phyloP scores from a whole-genome alignment of 2,797 vertebrate genomes.

The Pipistrellus pipistrellus region DNA sequence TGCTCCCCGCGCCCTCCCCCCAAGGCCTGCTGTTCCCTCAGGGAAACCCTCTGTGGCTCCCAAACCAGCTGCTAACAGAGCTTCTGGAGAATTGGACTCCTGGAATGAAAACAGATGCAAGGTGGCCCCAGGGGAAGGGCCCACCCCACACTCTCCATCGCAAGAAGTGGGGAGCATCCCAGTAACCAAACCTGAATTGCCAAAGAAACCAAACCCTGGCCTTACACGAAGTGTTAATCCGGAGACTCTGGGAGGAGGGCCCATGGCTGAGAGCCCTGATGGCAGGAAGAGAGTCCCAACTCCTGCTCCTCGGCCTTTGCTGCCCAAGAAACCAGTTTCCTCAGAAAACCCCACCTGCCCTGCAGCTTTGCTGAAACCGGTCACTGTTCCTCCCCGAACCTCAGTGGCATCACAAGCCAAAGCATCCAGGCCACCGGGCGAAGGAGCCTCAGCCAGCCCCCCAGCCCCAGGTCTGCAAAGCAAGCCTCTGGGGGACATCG shows the following conservation, averaged over 20 bases:
- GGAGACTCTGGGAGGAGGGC: slow-evolving; percentile 78
- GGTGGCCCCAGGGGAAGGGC: slow-evolving; percentile 82
- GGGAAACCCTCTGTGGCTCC: slow-evolving; percentile 92
- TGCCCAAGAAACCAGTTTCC: slow-evolving; percentile 88
- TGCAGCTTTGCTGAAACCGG: slow-evolving; percentile 81
- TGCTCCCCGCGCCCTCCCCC: slow-evolving; percentile 88
- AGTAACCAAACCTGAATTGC: slow-evolving; percentile 90
- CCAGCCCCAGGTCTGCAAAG: slow-evolving; percentile 80
- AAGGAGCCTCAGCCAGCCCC: slow-evolving; percentile 77
- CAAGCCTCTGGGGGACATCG: slow-evolving; percentile 86
- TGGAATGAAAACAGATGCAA: slow-evolving; percentile 85
- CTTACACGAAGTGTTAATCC: slow-evolving; percentile 85
- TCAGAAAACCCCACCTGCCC: slow-evolving; percentile 84
- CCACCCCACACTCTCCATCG: slow-evolving; percentile 64
- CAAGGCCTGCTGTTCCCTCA: slow-evolving; percentile 88
- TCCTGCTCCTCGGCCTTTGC: slow-evolving; percentile 89
- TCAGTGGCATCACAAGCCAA: slow-evolving; percentile 88
- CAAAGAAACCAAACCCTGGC: slow-evolving; percentile 90
- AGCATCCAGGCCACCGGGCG: slow-evolving; percentile 84
- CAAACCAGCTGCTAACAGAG: slow-evolving; percentile 87
- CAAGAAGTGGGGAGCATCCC: slow-evolving; percentile 78
- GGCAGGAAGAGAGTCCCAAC: slow-evolving; percentile 86
- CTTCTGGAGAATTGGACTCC: slow-evolving; percentile 89
- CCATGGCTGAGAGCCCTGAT: slow-evolving; percentile 74
- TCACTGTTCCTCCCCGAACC: slow-evolving; percentile 84